Conservation (phyloP, 2,888 invertebrate species). For the Salticus scenicus region DNA sequence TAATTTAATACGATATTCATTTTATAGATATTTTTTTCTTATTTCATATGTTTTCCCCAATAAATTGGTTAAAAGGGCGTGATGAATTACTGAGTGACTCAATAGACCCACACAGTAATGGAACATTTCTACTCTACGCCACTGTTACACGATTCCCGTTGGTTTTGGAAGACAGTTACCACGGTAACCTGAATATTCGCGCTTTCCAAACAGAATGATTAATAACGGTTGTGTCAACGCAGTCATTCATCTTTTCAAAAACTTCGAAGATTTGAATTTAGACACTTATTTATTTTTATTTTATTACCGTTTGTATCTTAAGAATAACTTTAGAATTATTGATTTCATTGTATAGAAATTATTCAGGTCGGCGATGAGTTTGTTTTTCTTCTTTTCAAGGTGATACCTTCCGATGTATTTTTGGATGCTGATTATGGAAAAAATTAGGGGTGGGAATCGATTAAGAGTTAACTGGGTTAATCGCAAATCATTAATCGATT, state of each 20-base stretch:
- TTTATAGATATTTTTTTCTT: too few relatives aligned
- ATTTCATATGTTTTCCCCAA: neutral
- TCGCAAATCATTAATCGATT: too few relatives aligned
- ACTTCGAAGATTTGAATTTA: conserved; percentile 11
- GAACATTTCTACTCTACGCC: conserved; percentile 6
- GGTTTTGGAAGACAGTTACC: conserved; percentile 39
- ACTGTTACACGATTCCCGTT: conserved; percentile 25
- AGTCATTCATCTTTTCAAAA: conserved; percentile 33
- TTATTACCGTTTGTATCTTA: too few relatives aligned
- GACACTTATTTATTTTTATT: neutral
- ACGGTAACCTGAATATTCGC: conserved; percentile 29
- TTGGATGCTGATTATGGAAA: too few relatives aligned
- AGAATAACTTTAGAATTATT: too few relatives aligned
- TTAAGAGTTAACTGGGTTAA: too few relatives aligned
- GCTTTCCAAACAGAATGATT: conserved; percentile 51
- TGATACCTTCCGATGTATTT: too few relatives aligned
- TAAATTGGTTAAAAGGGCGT: neutral
- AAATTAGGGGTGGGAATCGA: too few relatives aligned
- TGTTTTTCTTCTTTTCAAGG: too few relatives aligned
- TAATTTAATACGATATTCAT: too few relatives aligned
- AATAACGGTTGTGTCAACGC: conserved; percentile 41
- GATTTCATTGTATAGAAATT: too few relatives aligned
- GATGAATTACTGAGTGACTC: conserved; percentile 5
- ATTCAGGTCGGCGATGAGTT: too few relatives aligned
- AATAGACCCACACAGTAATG: conserved; percentile 24